Evolutionary conservation across 2,888 invertebrate species (phyloP), one percentile per base, ranked within the genome.

Genomic region (Mimas tiliae): DNA sequence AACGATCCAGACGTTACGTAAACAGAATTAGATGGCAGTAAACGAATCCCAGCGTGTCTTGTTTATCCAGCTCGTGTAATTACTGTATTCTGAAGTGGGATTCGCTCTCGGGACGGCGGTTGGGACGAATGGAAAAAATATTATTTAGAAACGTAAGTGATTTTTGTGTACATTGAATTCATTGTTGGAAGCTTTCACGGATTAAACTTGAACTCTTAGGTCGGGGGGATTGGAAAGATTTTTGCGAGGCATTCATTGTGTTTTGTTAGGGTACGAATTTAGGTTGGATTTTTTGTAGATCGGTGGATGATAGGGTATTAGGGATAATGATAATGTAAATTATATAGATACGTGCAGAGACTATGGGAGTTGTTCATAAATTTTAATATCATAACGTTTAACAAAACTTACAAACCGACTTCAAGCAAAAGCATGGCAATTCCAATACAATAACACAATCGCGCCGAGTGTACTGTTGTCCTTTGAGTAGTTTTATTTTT

Each of bases 1-100:
- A 83, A 74, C 78, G 79, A 77, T 73, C 78, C 80, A 80, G 82
- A 81, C 83, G 71, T 81, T 76, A 80, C 65, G 81, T 75, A 86
- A 86, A 87, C 82, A 86, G 78, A 86, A 86, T 87, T 84, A 86
- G 85, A 78, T 78, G 72, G 70, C 73, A 71, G 83, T 76, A 87
- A 86, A 85, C 82, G 82, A 82, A 84, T 79, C 80, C 64, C 76
- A 63, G 69, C 74, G 74, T 73, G 74, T 70, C 76, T 74, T 83
- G 82, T 86, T 84, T 84, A 79, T 79, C 63, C 73, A 75, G 73
- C 66, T 69, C 74, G 67, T 75, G 78, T 82, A 84, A 84, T 84
- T 81, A 82, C 77, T 68, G 38, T 63, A 38, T 47, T 48, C 65
- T 34, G 65, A 34, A 65, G 42, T 65, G 48, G 48, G 55, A 47